Evolutionary conservation across 1,140 invertebrate species (phyloP).

Genomic region (Drosophila auraria): DNA sequence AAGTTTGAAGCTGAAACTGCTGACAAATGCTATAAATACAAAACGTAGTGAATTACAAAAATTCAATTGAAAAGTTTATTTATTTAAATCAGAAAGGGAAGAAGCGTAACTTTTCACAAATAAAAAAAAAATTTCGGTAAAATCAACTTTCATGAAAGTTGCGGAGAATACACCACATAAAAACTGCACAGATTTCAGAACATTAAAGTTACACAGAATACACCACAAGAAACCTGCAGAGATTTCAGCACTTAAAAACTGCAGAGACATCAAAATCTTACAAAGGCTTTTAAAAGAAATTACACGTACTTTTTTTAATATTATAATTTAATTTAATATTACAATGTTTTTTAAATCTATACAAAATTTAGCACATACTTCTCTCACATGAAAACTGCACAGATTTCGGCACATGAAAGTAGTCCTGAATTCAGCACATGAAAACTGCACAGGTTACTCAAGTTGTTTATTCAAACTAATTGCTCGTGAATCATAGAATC

Average conservation of each 20-base stretch:
- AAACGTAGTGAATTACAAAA: slow-evolving; percentile 80
- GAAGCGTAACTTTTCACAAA: background rate
- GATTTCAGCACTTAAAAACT: background rate
- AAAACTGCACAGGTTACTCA: too few species aligned
- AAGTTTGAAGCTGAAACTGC: slow-evolving; percentile 74
- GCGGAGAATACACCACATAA: too few species aligned
- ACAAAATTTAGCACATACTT: too few species aligned
- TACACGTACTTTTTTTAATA: too few species aligned
- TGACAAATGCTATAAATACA: slow-evolving; percentile 82
- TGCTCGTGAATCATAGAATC: slow-evolving; percentile 4
- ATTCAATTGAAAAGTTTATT: slow-evolving; percentile 36
- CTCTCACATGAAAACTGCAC: too few species aligned
- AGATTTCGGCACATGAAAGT: too few species aligned
- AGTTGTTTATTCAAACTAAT: background rate
- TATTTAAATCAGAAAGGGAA: background rate
- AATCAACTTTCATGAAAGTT: too few species aligned
- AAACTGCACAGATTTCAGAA: background rate
- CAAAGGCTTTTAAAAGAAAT: too few species aligned
- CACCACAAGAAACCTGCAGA: background rate
- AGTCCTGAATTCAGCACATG: too few species aligned
- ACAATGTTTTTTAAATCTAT: too few species aligned
- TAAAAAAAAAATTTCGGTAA: background rate
- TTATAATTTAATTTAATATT: too few species aligned
- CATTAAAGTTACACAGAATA: background rate
- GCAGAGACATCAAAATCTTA: too few species aligned